phyloP scores from a whole-genome alignment of 2,113 vertebrate species.

The Chaetops frenatus region DNA sequence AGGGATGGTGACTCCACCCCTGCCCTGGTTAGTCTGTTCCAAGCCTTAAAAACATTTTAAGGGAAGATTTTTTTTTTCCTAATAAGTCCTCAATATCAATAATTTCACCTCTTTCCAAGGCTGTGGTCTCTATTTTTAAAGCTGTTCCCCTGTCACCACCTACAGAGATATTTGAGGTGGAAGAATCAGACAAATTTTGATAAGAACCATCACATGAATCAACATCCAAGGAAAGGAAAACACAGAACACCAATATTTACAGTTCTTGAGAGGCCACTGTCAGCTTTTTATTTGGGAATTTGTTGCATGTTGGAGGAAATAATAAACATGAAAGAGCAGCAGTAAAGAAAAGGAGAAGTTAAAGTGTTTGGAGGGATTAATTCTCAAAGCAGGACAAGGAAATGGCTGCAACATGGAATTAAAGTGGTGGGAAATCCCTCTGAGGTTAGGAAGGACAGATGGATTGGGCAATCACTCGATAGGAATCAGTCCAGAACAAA shows the following conservation, averaged over 20 bases:
- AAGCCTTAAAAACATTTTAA: background rate
- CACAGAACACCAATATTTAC: background rate
- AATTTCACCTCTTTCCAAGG: background rate
- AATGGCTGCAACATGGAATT: background rate
- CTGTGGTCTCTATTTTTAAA: background rate
- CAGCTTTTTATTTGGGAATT: background rate
- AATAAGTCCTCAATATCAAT: background rate
- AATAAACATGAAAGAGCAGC: background rate
- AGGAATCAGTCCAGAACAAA: background rate
- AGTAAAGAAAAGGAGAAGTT: background rate
- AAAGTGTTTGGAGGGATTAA: background rate
- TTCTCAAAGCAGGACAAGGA: background rate
- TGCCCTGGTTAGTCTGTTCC: background rate
- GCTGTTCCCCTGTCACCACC: background rate
- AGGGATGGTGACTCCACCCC: background rate
- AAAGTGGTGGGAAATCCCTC: background rate
- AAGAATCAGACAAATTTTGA: background rate
- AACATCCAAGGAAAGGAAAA: background rate
- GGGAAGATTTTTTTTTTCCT: background rate
- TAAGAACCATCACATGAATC: background rate
- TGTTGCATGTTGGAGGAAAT: background rate
- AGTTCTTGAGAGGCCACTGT: background rate
- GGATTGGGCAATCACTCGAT: conserved; percentile 54
- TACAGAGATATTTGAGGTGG: background rate
- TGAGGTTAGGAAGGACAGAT: background rate